phyloP scores from a whole-genome alignment of 2,113 vertebrate species.

The Lucifuga dentata region DNA sequence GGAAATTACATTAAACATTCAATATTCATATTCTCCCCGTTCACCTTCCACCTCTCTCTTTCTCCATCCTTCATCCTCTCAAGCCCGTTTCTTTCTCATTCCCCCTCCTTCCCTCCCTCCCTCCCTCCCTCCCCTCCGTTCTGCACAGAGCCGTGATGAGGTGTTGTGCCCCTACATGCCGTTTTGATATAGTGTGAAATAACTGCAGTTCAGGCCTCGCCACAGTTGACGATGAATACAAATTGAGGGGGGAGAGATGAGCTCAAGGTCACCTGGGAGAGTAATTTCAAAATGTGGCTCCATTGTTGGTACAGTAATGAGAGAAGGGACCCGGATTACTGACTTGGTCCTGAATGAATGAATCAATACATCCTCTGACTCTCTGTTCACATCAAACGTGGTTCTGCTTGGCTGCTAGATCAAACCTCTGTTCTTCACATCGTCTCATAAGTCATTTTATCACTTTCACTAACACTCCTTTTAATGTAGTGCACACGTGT shows the following conservation, averaged over 20 bases:
- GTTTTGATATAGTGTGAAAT: constrained; percentile 76
- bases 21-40: constrained; percentile 57
- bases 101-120: constrained; percentile 13
- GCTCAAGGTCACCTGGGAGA: constrained; percentile 70
- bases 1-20: constrained; percentile 69
- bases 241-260: constrained; percentile 39
- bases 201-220: constrained; percentile 52
- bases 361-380: background rate
- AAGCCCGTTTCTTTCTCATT: constrained; percentile 15
- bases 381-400: constrained; percentile 38
- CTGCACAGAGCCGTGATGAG: constrained; percentile 19
- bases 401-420: constrained; percentile 7
- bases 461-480: constrained; percentile 4
- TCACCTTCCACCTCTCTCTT: constrained; percentile 48
- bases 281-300: constrained; percentile 63
- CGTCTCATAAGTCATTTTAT: constrained; percentile 24
- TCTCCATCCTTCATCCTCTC: too few relatives aligned
- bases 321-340: constrained; percentile 49
- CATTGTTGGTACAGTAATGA: constrained; percentile 75
- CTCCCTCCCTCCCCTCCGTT: constrained; percentile 5
- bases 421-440: background rate
- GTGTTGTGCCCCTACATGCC: constrained; percentile 51
- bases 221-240: constrained; percentile 62
- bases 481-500: background rate
- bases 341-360: constrained; percentile 23